Evolutionary conservation across 53 echinoderm and acorn worm species (phyloP).

Genomic region (Mesocentrotus franciscanus): DNA sequence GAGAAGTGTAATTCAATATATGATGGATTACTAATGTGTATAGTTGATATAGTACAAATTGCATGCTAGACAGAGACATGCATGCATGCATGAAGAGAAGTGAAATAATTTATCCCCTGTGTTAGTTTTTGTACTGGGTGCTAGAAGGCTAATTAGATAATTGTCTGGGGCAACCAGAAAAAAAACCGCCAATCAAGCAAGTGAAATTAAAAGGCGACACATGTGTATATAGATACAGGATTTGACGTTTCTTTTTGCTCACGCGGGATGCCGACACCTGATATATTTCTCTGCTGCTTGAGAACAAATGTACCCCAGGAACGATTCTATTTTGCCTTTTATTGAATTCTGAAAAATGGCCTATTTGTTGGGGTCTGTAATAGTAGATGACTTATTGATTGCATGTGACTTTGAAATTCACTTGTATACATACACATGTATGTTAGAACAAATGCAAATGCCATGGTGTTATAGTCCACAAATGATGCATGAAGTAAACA

Average conservation of each 20-base stretch:
- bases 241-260: slow-evolving; percentile 36
- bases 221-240: neutral
- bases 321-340: neutral
- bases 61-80: neutral
- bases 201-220: too few species aligned
- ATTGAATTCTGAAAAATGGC: neutral
- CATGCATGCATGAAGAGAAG: neutral
- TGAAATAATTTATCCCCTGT: neutral
- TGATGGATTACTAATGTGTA: neutral
- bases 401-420: neutral
- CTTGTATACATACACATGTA: neutral
- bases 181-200: too few species aligned
- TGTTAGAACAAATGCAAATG: neutral
- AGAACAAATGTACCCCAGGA: neutral
- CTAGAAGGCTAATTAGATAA: too few species aligned
- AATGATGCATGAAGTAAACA: neutral
- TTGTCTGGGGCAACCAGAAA: too few species aligned
- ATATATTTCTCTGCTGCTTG: neutral
- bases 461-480: neutral
- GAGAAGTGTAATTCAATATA: neutral
- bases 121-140: neutral
- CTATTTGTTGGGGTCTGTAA: neutral
- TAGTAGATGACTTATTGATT: neutral
- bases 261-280: slow-evolving; percentile 9
- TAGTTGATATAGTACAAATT: neutral